A percentile compares a stretch with the other conserved stretches of the same genome.
Evolutionary conservation across 2,797 vertebrate genomes (phyloP).

Genomic region (Anolis apletophallus): DNA sequence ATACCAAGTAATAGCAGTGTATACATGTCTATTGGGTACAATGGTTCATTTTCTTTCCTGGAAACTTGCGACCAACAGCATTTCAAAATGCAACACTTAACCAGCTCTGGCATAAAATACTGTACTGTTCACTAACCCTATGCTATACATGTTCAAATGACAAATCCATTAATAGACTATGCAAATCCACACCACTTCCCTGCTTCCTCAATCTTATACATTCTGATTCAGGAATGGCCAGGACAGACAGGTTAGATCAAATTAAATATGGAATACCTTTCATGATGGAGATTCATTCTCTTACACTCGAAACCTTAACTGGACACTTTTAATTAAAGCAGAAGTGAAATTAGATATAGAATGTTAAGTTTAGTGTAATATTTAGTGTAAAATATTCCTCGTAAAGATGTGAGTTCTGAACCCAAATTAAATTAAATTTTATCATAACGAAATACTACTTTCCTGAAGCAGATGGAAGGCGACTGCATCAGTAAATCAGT

Average conservation of each 20-base stretch:
- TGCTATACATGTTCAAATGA: not conserved
- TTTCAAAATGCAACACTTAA: too few species aligned
- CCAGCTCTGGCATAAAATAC: too few species aligned
- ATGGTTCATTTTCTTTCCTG: too few species aligned
- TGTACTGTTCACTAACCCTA: not conserved
- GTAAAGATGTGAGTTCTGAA: slow-evolving; percentile 41
- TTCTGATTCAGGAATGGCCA: not conserved
- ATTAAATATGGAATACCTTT: slow-evolving; percentile 1
- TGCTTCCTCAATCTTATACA: not conserved
- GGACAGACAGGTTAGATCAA: not conserved
- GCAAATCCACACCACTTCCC: not conserved
- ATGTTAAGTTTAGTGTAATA: not conserved
- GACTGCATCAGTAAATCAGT: slow-evolving; percentile 62
- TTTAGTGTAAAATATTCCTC: slow-evolving; percentile 35
- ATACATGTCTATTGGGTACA: too few species aligned
- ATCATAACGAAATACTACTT: slow-evolving; percentile 51
- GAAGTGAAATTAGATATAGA: not conserved
- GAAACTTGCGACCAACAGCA: too few species aligned
- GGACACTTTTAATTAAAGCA: not conserved
- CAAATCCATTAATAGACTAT: not conserved
- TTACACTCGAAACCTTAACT: not conserved
- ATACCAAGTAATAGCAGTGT: too few species aligned
- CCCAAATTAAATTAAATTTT: slow-evolving; percentile 54
- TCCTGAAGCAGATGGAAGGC: slow-evolving; percentile 73
- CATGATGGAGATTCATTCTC: slow-evolving; percentile 30